These are phyloP conservation scores for Astreopora myriophthalma DNA, from an alignment of 64 coral and sea anemone genomes.

Conservation along the genomic window DNA sequence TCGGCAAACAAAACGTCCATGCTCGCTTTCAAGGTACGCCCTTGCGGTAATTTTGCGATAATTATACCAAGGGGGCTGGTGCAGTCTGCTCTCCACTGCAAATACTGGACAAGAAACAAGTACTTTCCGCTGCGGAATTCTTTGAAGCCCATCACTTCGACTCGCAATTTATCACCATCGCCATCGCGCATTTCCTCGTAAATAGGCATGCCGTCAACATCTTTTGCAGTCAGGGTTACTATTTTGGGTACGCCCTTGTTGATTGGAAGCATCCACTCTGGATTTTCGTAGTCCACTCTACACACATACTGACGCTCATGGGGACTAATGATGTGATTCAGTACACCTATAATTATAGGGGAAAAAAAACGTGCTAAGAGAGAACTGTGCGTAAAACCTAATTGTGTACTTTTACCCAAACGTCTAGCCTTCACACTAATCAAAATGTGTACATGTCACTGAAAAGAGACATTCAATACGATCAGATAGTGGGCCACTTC, in stretches of 20 bases:
- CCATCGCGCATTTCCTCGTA: background rate
- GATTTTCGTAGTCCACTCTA: slow-evolving; percentile 52
- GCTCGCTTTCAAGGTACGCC: background rate
- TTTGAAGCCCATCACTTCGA: background rate
- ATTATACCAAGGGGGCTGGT: slow-evolving; percentile 47
- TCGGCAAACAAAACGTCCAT: slow-evolving; percentile 72
- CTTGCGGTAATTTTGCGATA: slow-evolving; percentile 33
- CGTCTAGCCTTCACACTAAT: too few species aligned
- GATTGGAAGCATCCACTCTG: slow-evolving; percentile 71
- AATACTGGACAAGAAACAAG: slow-evolving; percentile 69
- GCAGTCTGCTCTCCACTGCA: slow-evolving; percentile 78
- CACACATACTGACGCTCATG: slow-evolving; percentile 92
- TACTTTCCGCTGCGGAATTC: slow-evolving; percentile 54
- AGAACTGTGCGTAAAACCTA: background rate
- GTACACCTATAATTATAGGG: slow-evolving; percentile 50
- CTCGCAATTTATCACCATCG: background rate
- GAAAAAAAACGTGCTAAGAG: background rate
- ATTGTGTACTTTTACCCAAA: background rate
- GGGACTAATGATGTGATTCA: slow-evolving; percentile 71
- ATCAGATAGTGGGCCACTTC: too few species aligned
- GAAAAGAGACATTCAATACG: too few species aligned
- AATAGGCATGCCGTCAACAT: slow-evolving; percentile 9
- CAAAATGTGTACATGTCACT: too few species aligned
- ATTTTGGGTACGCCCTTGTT: slow-evolving; percentile 80
- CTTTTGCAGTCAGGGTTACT: slow-evolving; percentile 37